Percentiles rank a stretch among this genome's conserved stretches.
Evolutionary conservation across 2,797 vertebrate species (phyloP).

Genomic region (Borostomias antarcticus): DNA sequence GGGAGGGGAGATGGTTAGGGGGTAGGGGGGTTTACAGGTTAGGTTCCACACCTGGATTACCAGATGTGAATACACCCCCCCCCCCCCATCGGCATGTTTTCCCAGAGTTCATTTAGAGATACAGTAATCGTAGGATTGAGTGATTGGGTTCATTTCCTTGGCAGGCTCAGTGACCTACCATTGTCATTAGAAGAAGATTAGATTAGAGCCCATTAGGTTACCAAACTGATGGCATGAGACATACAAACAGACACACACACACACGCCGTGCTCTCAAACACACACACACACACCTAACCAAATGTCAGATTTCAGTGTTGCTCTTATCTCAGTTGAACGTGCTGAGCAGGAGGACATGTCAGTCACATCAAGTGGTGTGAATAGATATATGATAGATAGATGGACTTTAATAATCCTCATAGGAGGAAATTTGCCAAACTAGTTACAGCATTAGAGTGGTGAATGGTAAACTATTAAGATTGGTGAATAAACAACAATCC

Average conservation of each 20-base stretch:
- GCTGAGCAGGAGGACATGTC: slow-evolving; percentile 17
- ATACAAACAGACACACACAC: slow-evolving; percentile 9
- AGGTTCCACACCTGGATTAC: slow-evolving; percentile 49
- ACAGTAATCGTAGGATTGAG: slow-evolving; percentile 26
- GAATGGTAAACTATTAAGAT: too few species aligned
- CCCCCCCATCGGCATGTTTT: slow-evolving; percentile 64
- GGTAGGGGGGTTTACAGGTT: slow-evolving; percentile 16
- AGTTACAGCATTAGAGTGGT: too few species aligned
- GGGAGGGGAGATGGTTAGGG: slow-evolving; percentile 1
- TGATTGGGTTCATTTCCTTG: slow-evolving; percentile 28
- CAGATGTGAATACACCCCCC: slow-evolving; percentile 46
- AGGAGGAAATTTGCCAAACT: too few species aligned
- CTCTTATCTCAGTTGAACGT: slow-evolving; percentile 49
- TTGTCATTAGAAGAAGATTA: slow-evolving; percentile 28
- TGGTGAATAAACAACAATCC: too few species aligned
- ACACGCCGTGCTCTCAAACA: too few species aligned
- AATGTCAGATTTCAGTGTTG: slow-evolving; percentile 53
- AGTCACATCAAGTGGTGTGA: slow-evolving; percentile 35
- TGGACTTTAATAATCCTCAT: too few species aligned
- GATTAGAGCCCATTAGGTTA: slow-evolving; percentile 25
- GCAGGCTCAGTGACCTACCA: slow-evolving; percentile 10
- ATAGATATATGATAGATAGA: too few species aligned
- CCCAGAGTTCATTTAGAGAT: slow-evolving; percentile 36
- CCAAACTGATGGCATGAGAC: slow-evolving; percentile 25
- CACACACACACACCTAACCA: slow-evolving; percentile 21